Percentiles rank a stretch among this genome's conserved stretches.
Evolutionary conservation across 2,113 vertebrate species (phyloP).

Genomic region (Trematocara marginatum): DNA sequence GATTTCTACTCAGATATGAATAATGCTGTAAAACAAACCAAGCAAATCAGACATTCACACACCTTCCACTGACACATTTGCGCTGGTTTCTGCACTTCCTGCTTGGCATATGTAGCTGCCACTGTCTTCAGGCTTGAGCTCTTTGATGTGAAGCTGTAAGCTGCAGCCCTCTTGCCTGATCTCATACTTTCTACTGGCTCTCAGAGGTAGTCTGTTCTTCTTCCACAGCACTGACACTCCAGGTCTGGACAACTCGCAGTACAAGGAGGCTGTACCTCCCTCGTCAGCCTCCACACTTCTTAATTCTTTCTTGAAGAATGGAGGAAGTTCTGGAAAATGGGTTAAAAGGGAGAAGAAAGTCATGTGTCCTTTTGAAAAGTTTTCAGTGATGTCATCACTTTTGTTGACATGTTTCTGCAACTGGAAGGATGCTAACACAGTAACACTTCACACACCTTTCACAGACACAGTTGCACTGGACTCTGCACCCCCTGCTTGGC

Average conservation of each 20-base stretch:
- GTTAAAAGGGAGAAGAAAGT: background rate
- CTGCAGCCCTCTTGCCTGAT: constrained; percentile 41
- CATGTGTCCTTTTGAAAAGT: background rate
- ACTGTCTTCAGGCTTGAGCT: constrained; percentile 36
- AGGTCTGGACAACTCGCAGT: constrained; percentile 47
- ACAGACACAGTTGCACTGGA: constrained; percentile 62
- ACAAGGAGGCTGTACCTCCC: constrained; percentile 9
- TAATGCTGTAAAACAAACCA: rapidly evolving
- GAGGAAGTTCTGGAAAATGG: background rate
- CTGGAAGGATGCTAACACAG: background rate
- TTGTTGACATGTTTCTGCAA: background rate
- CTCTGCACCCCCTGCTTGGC: constrained; percentile 47
- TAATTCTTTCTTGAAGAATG: constrained; percentile 15
- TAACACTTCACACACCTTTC: constrained; percentile 63
- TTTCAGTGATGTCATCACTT: background rate
- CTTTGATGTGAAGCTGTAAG: constrained; percentile 34
- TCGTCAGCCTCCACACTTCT: constrained; percentile 17
- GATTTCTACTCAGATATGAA: background rate
- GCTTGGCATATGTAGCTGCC: constrained; percentile 46
- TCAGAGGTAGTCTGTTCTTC: constrained; percentile 30
- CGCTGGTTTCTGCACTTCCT: constrained; percentile 24
- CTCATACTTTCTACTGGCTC: constrained; percentile 32
- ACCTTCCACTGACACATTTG: constrained; percentile 37
- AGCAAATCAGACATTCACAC: background rate
- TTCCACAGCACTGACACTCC: constrained; percentile 39